phyloP scores from a whole-genome alignment of 1,140 invertebrate species.

The Pseudomyrmex dendroicus region DNA sequence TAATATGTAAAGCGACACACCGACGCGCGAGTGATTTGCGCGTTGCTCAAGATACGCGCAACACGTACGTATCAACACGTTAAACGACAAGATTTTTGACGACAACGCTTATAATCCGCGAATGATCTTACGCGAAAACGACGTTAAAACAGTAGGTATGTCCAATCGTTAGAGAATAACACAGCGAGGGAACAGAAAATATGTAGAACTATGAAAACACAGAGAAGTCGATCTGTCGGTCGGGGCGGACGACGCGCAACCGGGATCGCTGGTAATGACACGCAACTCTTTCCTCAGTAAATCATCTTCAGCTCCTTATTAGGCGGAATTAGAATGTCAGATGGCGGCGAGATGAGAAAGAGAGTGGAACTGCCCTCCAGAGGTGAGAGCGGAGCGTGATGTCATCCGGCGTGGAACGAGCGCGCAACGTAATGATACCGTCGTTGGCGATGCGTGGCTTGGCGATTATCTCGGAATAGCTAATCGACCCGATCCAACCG shows the following conservation, averaged over 20 bases:
- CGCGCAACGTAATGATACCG: slow-evolving; percentile 64
- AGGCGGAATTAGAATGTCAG: slow-evolving; percentile 39
- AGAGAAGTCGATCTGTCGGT: slow-evolving; percentile 19
- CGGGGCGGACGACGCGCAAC: slow-evolving; percentile 29
- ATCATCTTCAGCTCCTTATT: slow-evolving; percentile 72
- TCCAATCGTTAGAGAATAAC: no score
- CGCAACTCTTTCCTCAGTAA: slow-evolving; percentile 69
- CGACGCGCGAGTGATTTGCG: slow-evolving; percentile 45
- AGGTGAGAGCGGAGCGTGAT: slow-evolving; percentile 67
- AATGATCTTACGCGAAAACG: slow-evolving; percentile 41
- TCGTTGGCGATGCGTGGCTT: slow-evolving; percentile 64
- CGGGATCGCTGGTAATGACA: slow-evolving; percentile 72
- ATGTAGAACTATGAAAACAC: not conserved
- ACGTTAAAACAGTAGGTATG: not conserved
- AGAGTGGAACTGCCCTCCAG: slow-evolving; percentile 30
- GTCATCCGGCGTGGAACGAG: slow-evolving; percentile 65
- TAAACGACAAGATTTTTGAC: not conserved
- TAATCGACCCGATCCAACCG: slow-evolving; percentile 41
- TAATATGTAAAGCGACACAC: slow-evolving; percentile 41
- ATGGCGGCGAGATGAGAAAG: slow-evolving; percentile 26
- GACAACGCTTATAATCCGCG: slow-evolving; percentile 1
- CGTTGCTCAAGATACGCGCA: not conserved
- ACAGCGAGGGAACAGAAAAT: no score
- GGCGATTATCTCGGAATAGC: slow-evolving; percentile 61
- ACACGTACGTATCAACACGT: not conserved